phyloP scores from a whole-genome alignment of 2,888 invertebrate genomes.

The Thalpophila matura region DNA sequence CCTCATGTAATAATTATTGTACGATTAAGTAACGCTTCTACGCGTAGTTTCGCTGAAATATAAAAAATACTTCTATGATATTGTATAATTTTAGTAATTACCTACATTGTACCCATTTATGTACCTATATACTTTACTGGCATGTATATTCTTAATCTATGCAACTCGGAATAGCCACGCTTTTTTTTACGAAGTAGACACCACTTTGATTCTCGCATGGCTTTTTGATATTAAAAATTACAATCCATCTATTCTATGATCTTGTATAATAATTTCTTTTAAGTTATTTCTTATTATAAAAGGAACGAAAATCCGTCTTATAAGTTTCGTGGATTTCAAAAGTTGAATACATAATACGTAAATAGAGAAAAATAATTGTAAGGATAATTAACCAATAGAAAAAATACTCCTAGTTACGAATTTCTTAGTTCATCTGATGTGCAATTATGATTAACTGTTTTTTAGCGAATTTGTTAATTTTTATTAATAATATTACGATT shows the following conservation, averaged over 20 bases:
- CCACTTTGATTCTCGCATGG: conserved; percentile 82
- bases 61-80: conserved; percentile 83
- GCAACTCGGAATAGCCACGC: conserved; percentile 83
- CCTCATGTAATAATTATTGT: conserved; percentile 85
- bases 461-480: conserved; percentile 88
- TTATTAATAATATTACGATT: conserved; percentile 75
- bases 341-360: conserved; percentile 87
- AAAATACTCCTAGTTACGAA: conserved; percentile 84
- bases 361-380: conserved; percentile 85
- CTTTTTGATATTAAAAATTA: conserved; percentile 79
- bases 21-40: conserved; percentile 88
- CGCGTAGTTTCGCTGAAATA: conserved; percentile 88
- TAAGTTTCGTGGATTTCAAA: conserved; percentile 84
- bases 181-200: conserved; percentile 76
- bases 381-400: conserved; percentile 85
- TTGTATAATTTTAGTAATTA: conserved; percentile 89
- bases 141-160: conserved; percentile 83
- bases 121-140: conserved; percentile 87
- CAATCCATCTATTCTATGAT: conserved; percentile 56
- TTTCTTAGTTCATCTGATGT: conserved; percentile 84
- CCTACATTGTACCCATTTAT: conserved; percentile 88
- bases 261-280: conserved; percentile 57
- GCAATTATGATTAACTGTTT: conserved; percentile 79
- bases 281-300: conserved; percentile 62
- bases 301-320: conserved; percentile 86